Base-by-base conservation (phyloP, 2,888 invertebrate species). In the Mallateleia sp. region DNA sequence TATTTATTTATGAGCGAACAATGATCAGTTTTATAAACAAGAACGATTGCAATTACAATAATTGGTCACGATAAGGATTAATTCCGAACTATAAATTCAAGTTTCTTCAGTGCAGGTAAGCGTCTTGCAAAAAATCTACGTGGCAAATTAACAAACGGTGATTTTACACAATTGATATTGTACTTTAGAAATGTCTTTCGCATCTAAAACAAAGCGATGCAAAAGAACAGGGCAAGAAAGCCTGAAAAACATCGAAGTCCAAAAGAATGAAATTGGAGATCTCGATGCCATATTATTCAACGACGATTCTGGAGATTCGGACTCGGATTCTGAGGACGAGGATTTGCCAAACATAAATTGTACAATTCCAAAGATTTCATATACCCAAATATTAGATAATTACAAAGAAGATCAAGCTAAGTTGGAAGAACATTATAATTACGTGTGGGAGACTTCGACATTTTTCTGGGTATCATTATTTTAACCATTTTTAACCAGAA, bases 391-490 rank as follows among this genome's bases (percentile, higher is more conserved):
- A 62, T 69, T 60, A 38, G 62, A 71, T 15, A 79, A 32, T 14
- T 79, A 79, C 45, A 54, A 14, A 38, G 69, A 60, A 71, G n/a
- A 38, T 71, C 79, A 79, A 52, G 14, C 56, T 22, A 71, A 56
- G 32, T 56, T 71, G 42, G 71, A 71, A 56, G 38, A 42, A 25
- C 18, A 71, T 56, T 34, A 56, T 56, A 15, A 42, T 22, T 71
- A 34, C 47, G 47, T 28, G n/a, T 74, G 28, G 74, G 22, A 25
- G 56, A 85, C 45, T 67, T 85, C 18, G 60, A 85, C 34, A 56
- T 58, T 52, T 83, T 83, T 83, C 14, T 74, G 24, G 83, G 54
- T 45, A 58, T 75, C 24, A 69, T 83, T 34, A 67, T 82, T 69
- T 58, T 52, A 60, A 67, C 67, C 22, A 75, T 69, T 25, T 45